Evolutionary conservation across 1,140 invertebrate species (phyloP).

Genomic region (Zaprionus lachaisei): DNA sequence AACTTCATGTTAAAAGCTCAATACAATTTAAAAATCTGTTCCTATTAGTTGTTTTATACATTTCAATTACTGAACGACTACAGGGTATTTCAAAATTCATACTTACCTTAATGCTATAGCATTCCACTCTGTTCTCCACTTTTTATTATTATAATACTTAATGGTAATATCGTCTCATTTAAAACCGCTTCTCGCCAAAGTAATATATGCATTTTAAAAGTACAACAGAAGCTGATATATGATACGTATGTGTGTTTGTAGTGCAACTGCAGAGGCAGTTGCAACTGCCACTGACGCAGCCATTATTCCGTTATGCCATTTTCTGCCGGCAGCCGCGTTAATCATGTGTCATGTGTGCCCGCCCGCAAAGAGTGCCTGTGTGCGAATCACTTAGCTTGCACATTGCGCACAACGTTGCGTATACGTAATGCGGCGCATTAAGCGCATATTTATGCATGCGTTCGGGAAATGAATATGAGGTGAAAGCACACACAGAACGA

Average conservation of each 20-base stretch:
- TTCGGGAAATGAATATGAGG: slow-evolving; percentile 1
- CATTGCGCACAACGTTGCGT: slow-evolving; percentile 31
- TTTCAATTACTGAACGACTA: neutral
- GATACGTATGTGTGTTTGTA: neutral
- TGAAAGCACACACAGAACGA: slow-evolving; percentile 4
- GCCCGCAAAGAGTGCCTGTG: neutral
- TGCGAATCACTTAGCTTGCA: slow-evolving; percentile 21
- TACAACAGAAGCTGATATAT: neutral
- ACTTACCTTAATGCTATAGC: neutral
- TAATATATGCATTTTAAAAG: slow-evolving; percentile 38
- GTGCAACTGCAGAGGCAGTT: slow-evolving; percentile 7
- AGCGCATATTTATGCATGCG: slow-evolving; percentile 22
- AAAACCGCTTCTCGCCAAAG: slow-evolving; percentile 11
- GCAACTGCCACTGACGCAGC: neutral
- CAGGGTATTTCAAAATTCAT: neutral
- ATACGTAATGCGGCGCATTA: slow-evolving; percentile 41
- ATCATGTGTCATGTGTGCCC: slow-evolving; percentile 35
- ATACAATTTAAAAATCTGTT: no score
- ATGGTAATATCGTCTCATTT: slow-evolving; percentile 38
- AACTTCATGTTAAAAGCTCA: no score
- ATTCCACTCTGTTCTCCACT: neutral
- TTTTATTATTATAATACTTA: slow-evolving; percentile 66
- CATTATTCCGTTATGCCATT: slow-evolving; percentile 3
- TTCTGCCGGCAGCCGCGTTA: slow-evolving; percentile 30
- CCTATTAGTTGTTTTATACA: no score